These are phyloP conservation scores for Drosophila trapezifrons DNA, from an alignment of 1,140 invertebrate species.

Conservation along the genomic window DNA sequence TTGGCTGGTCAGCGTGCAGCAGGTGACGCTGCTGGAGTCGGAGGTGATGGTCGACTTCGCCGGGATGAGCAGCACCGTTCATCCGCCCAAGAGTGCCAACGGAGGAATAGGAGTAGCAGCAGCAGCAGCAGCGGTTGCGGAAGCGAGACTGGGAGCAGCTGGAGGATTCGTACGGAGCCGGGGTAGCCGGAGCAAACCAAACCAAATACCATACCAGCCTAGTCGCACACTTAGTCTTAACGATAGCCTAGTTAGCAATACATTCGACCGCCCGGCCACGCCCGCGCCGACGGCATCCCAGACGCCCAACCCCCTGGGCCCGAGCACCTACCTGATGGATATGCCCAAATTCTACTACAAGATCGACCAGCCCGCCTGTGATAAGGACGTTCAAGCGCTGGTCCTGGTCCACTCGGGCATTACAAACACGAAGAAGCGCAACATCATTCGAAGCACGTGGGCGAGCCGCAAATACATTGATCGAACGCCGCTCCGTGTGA, in stretches of 20 bases:
- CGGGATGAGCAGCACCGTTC: constrained; percentile 12
- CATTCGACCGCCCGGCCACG: constrained; percentile 37
- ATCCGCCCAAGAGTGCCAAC: constrained; percentile 45
- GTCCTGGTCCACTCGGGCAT: constrained; percentile 89
- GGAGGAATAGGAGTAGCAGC: constrained; percentile 28
- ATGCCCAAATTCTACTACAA: constrained; percentile 86
- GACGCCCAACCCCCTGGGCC: constrained; percentile 55
- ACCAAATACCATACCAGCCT: constrained; percentile 71
- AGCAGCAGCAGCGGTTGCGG: neutral
- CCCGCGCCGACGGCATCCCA: constrained; percentile 37
- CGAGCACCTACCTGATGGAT: constrained; percentile 85
- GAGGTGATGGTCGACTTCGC: constrained; percentile 8
- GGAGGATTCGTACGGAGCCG: constrained; percentile 6
- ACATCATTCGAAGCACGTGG: constrained; percentile 89
- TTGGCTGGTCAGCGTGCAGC: constrained; percentile 77
- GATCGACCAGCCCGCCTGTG: constrained; percentile 86
- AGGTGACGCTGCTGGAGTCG: constrained; percentile 47
- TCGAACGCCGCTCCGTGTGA: constrained; percentile 84
- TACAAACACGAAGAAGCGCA: constrained; percentile 86
- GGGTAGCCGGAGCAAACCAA: constrained; percentile 49
- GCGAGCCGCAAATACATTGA: constrained; percentile 74
- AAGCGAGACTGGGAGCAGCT: neutral
- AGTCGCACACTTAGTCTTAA: constrained; percentile 66
- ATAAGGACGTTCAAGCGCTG: constrained; percentile 84
- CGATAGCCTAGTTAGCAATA: constrained; percentile 63